These are phyloP conservation scores for Eurystomus gularis DNA, from an alignment of 2,113 vertebrate genomes.

Conservation along the genomic window DNA sequence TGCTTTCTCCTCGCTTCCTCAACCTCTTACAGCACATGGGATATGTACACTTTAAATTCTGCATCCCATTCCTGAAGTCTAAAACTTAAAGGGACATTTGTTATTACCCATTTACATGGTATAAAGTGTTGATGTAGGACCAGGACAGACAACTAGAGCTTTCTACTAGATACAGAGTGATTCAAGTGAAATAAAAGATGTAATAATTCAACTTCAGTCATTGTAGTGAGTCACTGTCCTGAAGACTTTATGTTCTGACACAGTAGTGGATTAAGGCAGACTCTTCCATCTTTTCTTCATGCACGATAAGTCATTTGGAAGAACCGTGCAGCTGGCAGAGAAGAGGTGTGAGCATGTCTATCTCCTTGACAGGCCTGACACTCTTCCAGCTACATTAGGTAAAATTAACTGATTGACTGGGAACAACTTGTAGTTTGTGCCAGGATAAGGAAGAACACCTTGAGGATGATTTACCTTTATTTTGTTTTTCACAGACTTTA, in stretches of 20 bases:
- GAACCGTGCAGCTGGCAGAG: slow-evolving; percentile 9
- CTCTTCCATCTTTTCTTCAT: slow-evolving; percentile 5
- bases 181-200: slow-evolving; percentile 34
- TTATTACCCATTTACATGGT: neutral
- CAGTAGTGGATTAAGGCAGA: slow-evolving; percentile 18
- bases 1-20: neutral
- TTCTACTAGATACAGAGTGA: slow-evolving; percentile 6
- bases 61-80: neutral
- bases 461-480: neutral
- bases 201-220: slow-evolving; percentile 22
- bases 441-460: slow-evolving; percentile 14
- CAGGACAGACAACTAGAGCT: neutral
- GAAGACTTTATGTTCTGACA: slow-evolving; percentile 58
- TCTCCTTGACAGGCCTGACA: slow-evolving; percentile 50
- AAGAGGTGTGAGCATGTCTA: neutral
- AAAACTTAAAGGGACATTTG: neutral
- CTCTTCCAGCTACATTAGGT: slow-evolving; percentile 49
- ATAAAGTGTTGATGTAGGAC: neutral
- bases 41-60: neutral
- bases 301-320: slow-evolving; percentile 19
- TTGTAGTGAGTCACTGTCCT: slow-evolving; percentile 63
- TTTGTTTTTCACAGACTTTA: neutral
- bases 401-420: slow-evolving; percentile 43
- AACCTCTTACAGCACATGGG: neutral
- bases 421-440: neutral